Conservation (phyloP, 2,113 vertebrate genomes). For the Peromyscus californicus region DNA sequence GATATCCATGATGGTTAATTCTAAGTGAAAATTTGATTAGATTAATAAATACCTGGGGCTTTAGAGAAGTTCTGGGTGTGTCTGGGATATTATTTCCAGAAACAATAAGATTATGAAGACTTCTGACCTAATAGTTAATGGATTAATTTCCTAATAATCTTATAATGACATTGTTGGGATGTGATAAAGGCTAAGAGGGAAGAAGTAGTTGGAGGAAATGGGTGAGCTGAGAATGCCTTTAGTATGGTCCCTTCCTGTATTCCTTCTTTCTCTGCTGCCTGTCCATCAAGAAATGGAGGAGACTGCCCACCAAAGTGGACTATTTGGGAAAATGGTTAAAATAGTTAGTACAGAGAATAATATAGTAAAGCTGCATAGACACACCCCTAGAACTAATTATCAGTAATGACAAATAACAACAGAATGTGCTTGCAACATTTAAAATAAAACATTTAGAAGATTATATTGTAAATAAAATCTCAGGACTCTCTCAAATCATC, state of each 20-base stretch:
- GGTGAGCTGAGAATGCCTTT: background rate
- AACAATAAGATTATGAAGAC: background rate
- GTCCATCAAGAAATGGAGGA: background rate
- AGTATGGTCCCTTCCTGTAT: background rate
- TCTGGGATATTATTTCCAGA: background rate
- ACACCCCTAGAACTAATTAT: background rate
- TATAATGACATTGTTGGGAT: background rate
- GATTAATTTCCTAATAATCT: background rate
- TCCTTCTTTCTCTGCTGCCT: background rate
- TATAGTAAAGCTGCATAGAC: background rate
- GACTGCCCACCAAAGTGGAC: background rate
- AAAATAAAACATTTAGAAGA: slow-evolving; percentile 29
- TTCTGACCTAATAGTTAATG: background rate
- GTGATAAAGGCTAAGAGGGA: no score
- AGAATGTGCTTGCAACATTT: slow-evolving; percentile 1
- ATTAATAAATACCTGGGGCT: background rate
- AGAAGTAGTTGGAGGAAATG: background rate
- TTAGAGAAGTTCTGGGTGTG: background rate
- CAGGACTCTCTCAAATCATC: background rate
- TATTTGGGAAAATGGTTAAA: slow-evolving; percentile 26
- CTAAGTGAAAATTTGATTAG: background rate
- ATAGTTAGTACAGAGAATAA: background rate
- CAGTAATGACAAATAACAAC: background rate
- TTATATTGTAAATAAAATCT: background rate
- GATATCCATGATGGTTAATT: background rate